These are phyloP conservation scores for Chlamydotis undulata DNA, from an alignment of 2,113 vertebrate genomes.

Conservation along the genomic window DNA sequence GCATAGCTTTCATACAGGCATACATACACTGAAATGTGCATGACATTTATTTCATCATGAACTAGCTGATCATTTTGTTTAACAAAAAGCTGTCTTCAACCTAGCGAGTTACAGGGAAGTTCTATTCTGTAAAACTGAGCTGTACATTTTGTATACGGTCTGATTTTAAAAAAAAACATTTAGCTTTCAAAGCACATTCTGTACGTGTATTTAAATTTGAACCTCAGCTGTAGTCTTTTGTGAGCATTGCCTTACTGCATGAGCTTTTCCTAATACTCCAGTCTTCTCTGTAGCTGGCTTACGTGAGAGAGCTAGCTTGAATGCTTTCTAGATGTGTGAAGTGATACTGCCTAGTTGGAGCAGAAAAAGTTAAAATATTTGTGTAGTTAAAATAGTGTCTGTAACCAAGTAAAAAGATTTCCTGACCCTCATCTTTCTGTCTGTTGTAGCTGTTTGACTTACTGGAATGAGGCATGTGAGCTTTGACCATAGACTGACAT, in stretches of 20 bases:
- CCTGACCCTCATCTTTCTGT: slow-evolving; percentile 15
- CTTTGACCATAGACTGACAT: slow-evolving; percentile 61
- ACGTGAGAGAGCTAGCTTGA: slow-evolving; percentile 27
- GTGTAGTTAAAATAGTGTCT: slow-evolving; percentile 9
- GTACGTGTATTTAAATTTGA: background rate
- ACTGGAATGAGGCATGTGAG: slow-evolving; percentile 76
- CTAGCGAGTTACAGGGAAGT: background rate
- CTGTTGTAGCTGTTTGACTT: slow-evolving; percentile 65
- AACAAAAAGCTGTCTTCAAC: slow-evolving; percentile 42
- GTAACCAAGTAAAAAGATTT: slow-evolving; percentile 19
- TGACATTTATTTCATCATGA: slow-evolving; percentile 56
- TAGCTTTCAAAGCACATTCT: background rate
- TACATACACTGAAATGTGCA: slow-evolving; percentile 41
- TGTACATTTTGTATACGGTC: background rate
- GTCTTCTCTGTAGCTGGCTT: slow-evolving; percentile 37
- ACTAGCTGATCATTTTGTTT: slow-evolving; percentile 60
- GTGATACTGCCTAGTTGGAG: slow-evolving; percentile 14
- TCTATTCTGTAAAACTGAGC: background rate
- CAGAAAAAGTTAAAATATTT: slow-evolving; percentile 16
- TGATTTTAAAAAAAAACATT: background rate
- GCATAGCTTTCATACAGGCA: background rate
- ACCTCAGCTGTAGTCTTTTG: background rate
- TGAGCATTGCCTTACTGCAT: slow-evolving; percentile 70
- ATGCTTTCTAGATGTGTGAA: slow-evolving; percentile 47
- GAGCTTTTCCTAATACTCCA: slow-evolving; percentile 67